Conservation (phyloP, 2,113 vertebrate genomes). For the Saguinus imperator region DNA sequence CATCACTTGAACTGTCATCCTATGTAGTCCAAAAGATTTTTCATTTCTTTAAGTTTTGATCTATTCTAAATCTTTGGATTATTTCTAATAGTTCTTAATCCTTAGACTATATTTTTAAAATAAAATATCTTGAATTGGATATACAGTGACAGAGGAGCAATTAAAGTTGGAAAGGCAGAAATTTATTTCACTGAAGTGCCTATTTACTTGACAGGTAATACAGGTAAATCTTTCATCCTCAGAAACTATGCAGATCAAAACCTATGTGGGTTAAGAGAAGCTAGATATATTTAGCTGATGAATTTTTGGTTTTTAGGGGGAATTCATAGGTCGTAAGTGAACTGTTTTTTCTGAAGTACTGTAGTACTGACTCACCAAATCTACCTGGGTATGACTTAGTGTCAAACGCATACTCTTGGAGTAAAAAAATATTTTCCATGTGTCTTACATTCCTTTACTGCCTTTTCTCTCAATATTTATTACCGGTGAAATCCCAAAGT, state of each 20-base stretch:
- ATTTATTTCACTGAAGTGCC: background rate
- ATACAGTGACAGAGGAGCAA: background rate
- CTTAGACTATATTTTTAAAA: background rate
- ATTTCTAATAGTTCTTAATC: conserved; percentile 12
- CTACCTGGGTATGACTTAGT: background rate
- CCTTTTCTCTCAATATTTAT: background rate
- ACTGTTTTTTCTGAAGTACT: background rate
- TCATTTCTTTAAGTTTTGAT: background rate
- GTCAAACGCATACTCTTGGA: background rate
- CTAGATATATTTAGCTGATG: background rate
- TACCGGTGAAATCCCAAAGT: background rate
- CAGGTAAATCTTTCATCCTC: background rate
- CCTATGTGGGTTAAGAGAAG: background rate
- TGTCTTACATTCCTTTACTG: background rate
- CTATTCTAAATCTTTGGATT: background rate
- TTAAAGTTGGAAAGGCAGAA: conserved; percentile 21
- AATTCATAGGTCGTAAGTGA: background rate
- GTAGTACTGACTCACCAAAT: background rate
- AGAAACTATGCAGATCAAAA: background rate
- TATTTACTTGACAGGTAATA: background rate
- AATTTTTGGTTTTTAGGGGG: background rate
- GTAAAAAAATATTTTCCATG: background rate
- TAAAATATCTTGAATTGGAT: background rate
- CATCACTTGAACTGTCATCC: background rate
- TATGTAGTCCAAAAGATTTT: background rate